Conservation (phyloP, 1,140 invertebrate genomes). For the Cydia splendana region DNA sequence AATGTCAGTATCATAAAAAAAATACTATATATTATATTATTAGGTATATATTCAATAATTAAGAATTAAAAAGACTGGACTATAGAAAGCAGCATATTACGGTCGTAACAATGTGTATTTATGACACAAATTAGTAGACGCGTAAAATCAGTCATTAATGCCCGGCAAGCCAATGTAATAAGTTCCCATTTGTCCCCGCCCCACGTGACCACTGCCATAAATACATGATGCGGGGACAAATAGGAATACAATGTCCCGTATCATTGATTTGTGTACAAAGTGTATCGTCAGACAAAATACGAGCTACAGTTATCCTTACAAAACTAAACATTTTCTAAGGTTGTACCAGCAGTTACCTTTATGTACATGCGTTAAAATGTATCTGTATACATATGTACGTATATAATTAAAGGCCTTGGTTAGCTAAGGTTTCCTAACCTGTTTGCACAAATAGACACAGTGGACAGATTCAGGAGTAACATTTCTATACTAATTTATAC, state of each 20-base stretch:
- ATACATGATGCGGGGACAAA: not conserved
- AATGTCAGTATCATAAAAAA: not conserved
- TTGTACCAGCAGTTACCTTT: conserved; percentile 6
- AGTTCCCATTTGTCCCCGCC: conserved; percentile 24
- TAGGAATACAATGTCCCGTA: conserved; percentile 27
- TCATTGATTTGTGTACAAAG: not conserved
- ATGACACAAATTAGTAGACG: not conserved
- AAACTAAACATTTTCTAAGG: conserved; percentile 9
- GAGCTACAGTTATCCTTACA: not conserved
- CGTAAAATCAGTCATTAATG: not conserved
- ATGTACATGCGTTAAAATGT: conserved; percentile 3
- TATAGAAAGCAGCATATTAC: not conserved
- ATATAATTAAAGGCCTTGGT: conserved; percentile 13
- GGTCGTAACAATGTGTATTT: conserved; percentile 41
- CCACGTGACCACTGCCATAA: not conserved
- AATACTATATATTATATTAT: too few relatives aligned
- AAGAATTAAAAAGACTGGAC: not conserved
- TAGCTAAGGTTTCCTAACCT: not conserved
- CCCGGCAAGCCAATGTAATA: conserved; percentile 36
- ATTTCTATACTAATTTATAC: not conserved
- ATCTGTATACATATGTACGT: conserved; percentile 21
- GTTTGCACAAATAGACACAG: conserved; percentile 25
- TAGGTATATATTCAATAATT: not conserved
- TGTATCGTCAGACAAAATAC: conserved; percentile 42
- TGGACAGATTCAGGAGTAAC: not conserved